These are phyloP conservation scores for Pandemis cinnamomeana DNA, from an alignment of 2,888 invertebrate species.

Conservation along the genomic window DNA sequence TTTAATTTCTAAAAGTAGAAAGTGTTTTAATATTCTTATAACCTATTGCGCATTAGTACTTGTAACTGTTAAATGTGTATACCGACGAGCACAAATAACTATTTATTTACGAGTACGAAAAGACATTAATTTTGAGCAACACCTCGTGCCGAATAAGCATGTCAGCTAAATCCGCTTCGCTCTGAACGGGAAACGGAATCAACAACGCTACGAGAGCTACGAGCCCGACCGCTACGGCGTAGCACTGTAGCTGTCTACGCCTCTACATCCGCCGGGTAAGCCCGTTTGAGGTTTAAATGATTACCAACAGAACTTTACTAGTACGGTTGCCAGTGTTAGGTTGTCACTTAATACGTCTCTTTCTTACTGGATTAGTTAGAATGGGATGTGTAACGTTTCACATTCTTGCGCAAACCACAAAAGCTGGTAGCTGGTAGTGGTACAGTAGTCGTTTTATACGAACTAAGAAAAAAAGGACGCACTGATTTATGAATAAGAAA, in stretches of 20 bases:
- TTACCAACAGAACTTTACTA: neutral
- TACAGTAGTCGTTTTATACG: neutral
- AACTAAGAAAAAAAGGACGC: neutral
- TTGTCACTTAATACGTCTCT: neutral
- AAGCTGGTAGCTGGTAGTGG: too few species aligned
- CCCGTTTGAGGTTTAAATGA: conserved; percentile 18
- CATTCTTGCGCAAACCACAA: neutral
- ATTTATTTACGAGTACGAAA: neutral
- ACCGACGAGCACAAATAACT: too few species aligned
- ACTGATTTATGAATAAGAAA: neutral
- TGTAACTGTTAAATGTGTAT: too few species aligned
- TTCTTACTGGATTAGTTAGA: neutral
- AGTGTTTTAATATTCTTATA: too few species aligned
- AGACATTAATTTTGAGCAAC: neutral
- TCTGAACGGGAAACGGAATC: conserved; percentile 12
- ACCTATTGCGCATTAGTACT: too few species aligned
- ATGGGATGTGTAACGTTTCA: neutral
- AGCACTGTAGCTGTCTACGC: conserved; percentile 16
- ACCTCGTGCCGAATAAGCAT: neutral
- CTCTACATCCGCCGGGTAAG: neutral
- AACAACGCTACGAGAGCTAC: conserved; percentile 23
- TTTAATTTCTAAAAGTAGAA: too few species aligned
- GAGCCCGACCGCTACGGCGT: conserved; percentile 21
- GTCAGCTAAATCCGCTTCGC: neutral
- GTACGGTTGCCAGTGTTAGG: neutral